Conservation (phyloP, 2,113 vertebrate genomes). For the Gallinago media region DNA sequence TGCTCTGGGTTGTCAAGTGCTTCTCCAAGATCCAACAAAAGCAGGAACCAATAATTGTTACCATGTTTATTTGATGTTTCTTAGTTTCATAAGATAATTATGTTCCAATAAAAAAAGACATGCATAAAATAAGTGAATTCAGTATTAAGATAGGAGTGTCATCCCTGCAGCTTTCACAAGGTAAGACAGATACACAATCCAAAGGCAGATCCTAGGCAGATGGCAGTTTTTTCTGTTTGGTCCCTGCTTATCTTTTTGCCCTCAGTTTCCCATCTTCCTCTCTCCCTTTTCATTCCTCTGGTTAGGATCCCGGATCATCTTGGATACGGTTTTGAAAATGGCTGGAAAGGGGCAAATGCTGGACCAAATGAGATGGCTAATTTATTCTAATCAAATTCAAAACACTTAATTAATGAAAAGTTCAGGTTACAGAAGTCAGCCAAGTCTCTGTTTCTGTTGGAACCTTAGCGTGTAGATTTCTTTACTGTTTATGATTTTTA, state of each 20-base stretch:
- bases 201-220: background rate
- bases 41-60: conserved; percentile 64
- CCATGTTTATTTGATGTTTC: conserved; percentile 63
- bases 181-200: background rate
- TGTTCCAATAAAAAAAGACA: background rate
- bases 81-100: conserved; percentile 49
- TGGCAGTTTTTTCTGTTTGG: background rate
- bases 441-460: conserved; percentile 70
- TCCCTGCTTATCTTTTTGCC: background rate
- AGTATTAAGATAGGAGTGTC: background rate
- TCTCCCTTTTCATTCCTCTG: background rate
- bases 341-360: conserved; percentile 21
- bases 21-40: conserved; percentile 63
- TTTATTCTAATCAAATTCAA: conserved; percentile 63
- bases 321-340: background rate
- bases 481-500: conserved; percentile 49
- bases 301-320: background rate
- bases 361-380: conserved; percentile 20
- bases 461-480: conserved; percentile 21
- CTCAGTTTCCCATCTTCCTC: background rate
- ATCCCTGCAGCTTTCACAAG: background rate
- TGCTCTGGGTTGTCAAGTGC: conserved; percentile 35
- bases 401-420: conserved; percentile 59
- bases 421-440: conserved; percentile 56
- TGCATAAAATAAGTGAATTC: background rate